These are phyloP conservation scores for Pipistrellus pipistrellus DNA, from an alignment of 2,797 vertebrate genomes.

Conservation along the genomic window DNA sequence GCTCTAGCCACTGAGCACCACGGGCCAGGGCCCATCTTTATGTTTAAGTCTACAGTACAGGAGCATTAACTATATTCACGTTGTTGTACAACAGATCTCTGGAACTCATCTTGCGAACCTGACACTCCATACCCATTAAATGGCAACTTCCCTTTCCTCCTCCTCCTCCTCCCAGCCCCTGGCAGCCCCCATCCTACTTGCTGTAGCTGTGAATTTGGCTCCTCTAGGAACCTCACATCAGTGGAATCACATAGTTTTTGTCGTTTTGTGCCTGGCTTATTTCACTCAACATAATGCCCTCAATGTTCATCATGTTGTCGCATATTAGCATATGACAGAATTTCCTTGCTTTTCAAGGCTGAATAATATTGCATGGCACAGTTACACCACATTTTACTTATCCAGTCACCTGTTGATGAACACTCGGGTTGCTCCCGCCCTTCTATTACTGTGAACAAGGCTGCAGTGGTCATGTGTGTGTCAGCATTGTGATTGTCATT, in stretches of 20 bases:
- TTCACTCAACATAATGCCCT: not conserved
- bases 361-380: not conserved
- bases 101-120: not conserved
- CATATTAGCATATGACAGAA: fast-evolving
- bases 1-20: too few relatives aligned
- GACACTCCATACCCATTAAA: fast-evolving
- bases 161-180: too few relatives aligned
- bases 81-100: not conserved
- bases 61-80: not conserved
- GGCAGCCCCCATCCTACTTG: not conserved
- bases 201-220: not conserved
- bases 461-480: fast-evolving
- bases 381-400: fast-evolving
- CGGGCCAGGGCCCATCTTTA: too few relatives aligned
- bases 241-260: fast-evolving
- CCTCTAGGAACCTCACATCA: fast-evolving
- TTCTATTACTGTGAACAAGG: not conserved
- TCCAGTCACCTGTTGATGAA: not conserved
- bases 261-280: not conserved
- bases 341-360: not conserved
- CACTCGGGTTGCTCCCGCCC: too few relatives aligned
- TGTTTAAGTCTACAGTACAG: not conserved
- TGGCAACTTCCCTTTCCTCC: not conserved
- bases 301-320: not conserved
- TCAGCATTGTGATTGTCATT: not conserved